Conservation (phyloP, 2,888 invertebrate genomes). For the Tryphoninae sp. region DNA sequence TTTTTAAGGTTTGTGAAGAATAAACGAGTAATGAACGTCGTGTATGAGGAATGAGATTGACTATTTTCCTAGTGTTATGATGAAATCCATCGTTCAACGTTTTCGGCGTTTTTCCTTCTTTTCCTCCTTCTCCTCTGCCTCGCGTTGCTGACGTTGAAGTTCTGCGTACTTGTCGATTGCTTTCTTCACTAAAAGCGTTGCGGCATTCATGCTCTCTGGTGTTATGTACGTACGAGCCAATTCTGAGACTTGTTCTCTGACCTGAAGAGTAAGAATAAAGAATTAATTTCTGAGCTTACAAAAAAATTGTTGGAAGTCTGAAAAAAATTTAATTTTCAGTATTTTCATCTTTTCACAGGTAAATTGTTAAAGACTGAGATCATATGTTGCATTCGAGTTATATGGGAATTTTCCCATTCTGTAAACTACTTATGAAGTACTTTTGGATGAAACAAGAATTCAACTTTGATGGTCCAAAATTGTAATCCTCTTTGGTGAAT, state of each 20-base stretch:
- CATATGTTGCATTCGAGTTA: no score
- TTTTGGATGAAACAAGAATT: no score
- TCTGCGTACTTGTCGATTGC: slow-evolving; percentile 84
- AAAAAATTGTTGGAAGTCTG: not conserved
- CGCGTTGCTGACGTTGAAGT: slow-evolving; percentile 58
- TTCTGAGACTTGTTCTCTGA: slow-evolving; percentile 76
- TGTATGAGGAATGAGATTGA: slow-evolving; percentile 7
- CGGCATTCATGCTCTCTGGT: slow-evolving; percentile 84
- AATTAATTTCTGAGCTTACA: slow-evolving; percentile 12
- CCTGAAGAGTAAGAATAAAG: slow-evolving; percentile 42
- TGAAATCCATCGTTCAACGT: slow-evolving; percentile 30
- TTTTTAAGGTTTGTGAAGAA: not conserved
- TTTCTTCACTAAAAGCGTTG: slow-evolving; percentile 84
- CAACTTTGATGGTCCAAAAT: no score
- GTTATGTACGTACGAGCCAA: slow-evolving; percentile 84
- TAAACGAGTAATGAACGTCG: slow-evolving; percentile 30
- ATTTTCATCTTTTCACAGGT: not conserved
- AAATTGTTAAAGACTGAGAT: not conserved
- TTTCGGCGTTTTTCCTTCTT: slow-evolving; percentile 47
- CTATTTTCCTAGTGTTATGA: not conserved
- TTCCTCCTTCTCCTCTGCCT: slow-evolving; percentile 35
- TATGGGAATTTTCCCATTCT: no score
- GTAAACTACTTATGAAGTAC: no score
- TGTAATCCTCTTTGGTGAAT: no score
- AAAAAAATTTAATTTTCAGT: slow-evolving; percentile 2